Evolutionary conservation across 2,797 vertebrate genomes (phyloP).

Genomic region (Dallia pectoralis): DNA sequence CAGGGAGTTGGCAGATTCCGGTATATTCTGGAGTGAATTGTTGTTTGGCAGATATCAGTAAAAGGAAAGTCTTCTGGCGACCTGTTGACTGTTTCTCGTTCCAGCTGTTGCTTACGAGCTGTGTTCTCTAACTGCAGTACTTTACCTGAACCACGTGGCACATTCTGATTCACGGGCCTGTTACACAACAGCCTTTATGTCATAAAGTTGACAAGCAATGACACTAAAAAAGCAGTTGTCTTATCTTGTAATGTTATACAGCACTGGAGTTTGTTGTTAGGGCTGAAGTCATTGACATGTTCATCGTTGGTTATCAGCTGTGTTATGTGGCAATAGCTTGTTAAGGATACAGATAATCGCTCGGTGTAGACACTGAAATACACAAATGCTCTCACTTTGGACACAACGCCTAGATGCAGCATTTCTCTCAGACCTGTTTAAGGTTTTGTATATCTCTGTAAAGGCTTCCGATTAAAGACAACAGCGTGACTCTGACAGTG

Average conservation of each 20-base stretch:
- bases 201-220: constrained; percentile 30
- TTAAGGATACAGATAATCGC: constrained; percentile 13
- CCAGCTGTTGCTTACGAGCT: neutral
- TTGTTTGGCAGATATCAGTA: neutral
- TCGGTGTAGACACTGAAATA: neutral
- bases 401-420: neutral
- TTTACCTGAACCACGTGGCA: constrained; percentile 2
- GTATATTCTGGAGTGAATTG: constrained; percentile 2
- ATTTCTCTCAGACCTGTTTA: neutral
- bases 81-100: neutral
- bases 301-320: constrained; percentile 37
- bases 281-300: constrained; percentile 6
- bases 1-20: neutral
- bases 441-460: neutral
- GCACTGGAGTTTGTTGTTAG: constrained; percentile 9
- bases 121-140: neutral
- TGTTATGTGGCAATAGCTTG: constrained; percentile 4
- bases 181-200: constrained; percentile 33
- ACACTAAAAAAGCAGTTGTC: constrained; percentile 12
- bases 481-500: neutral
- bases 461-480: neutral
- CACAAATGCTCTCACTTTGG: neutral
- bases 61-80: neutral
- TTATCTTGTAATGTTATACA: constrained; percentile 24
- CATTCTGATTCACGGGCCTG: constrained; percentile 16